Evolutionary conservation across 1,140 invertebrate genomes (phyloP), one percentile per base, ranked within the genome.

Genomic region (Anastatus disparis): DNA sequence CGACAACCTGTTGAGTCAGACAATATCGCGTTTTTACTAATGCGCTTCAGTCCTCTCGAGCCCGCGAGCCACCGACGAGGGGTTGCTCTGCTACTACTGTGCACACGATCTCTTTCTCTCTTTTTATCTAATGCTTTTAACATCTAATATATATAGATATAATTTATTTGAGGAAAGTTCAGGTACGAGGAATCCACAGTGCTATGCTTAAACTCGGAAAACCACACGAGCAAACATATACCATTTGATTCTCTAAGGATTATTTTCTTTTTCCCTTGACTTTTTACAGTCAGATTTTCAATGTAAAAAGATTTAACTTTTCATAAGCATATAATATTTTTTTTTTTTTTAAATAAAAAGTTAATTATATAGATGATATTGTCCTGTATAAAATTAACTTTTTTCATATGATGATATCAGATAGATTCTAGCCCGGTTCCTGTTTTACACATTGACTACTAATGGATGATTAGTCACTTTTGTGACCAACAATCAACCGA

Each of bases 1-100:
- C 71, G 74, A 67, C 75, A 77, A 79, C 77, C 77, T 79, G 77
- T 79, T 77, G 77, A 79, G 74, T 72, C 75, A 74, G 72, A 77
- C 76, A 79, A 77, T 79, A 79, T 79, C 75, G 75, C 75, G 75
- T 77, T 79, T 79, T 79, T 77, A 77, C 75, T 76, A 79, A 79
- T 76, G 74, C 73, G 44, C 40, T 61, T 24, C 26, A 17, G 7
- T 35, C 52, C 61, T 62, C 20, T 35, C 17, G 24, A 27, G 20
- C n/a, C 27, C 31, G 10, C 10, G 29, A 15, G 29, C 59, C 31
- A 31, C 12, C 31, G 15, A 29, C 59, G 20, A 22, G 61, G 31
- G 48, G 7, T 55, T 44, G 17, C 53, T 4, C 50, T 35, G 22
- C 42, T 24, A 53, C 15, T 55, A 31, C 52, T 3, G 17, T 17